Evolutionary conservation across 92 coral and sea anemone genomes (phyloP).

Genomic region (Zoanthus solanderi): DNA sequence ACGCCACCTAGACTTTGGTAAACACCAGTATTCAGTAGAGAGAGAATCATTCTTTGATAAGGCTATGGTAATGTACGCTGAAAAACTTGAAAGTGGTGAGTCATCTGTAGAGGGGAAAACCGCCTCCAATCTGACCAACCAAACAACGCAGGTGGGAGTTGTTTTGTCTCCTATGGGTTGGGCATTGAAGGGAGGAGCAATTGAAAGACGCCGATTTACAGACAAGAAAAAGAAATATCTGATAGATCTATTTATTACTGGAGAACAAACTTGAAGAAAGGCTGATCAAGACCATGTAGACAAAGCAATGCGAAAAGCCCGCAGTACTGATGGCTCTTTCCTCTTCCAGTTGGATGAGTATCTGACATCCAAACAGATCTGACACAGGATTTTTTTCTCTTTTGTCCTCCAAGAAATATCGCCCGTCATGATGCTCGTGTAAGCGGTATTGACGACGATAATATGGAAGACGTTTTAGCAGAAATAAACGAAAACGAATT

Average conservation of each 20-base stretch:
- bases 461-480: conserved; percentile 10
- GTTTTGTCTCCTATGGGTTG: not conserved
- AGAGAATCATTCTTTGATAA: conserved; percentile 6
- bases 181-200: not conserved
- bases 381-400: not conserved
- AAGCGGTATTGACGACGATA: no score
- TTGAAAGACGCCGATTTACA: not conserved
- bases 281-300: not conserved
- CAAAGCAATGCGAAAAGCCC: no score
- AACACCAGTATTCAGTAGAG: not conserved
- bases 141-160: not conserved
- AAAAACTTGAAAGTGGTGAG: not conserved
- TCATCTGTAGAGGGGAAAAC: not conserved
- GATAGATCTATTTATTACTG: not conserved
- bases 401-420: not conserved
- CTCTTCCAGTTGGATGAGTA: not conserved
- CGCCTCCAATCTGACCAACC: not conserved
- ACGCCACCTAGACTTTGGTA: no score
- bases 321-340: not conserved
- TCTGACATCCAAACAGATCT: not conserved
- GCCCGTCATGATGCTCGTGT: not conserved
- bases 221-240: not conserved
- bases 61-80: not conserved
- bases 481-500: conserved; percentile 44
- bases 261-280: conserved; percentile 32